Base-by-base conservation (phyloP, 2,888 invertebrate genomes). In the Pachliopta kotzebuea region DNA sequence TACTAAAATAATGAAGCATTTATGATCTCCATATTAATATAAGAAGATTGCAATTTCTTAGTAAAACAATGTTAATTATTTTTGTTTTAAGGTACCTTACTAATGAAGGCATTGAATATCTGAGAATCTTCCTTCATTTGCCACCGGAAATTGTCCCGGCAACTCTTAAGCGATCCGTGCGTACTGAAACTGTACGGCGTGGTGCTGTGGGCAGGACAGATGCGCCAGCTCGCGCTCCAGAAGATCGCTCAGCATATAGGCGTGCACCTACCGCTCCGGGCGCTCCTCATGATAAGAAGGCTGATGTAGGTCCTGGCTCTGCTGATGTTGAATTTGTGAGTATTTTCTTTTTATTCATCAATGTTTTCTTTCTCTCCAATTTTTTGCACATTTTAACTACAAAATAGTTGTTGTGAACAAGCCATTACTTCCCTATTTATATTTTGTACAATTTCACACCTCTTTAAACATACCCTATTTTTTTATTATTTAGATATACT, bases 81-180 rank as follows among this genome's bases (percentile, higher is more conserved):
- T 14, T 37, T 37, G 37, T 37, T 37, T 11, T n/a, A 72, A 94
- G 94, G 94, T 98, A 98, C 90, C 93, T 99, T 74, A 99, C 98
- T 71, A 99, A 99, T 85, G 98, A 99, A 80, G 99, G 99, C 74
- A 99, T 99, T 84, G 97, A 98, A 85, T 99, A 98, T 88, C 93
- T 99, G 72, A 94, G 99, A 72, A 96, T 96, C 80, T 99, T 96
- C 91, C 94, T 99, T 71, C 98, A 99, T 83, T 93, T 99, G 80
- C 99, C 99, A 11, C 96, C 98, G 70, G 99, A 99, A 94, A 99
- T 99, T 89, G 99, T 99, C 45, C 99, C 99, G 50, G 96, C 98
- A 2, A 99, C 99, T 0, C 93, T 99, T 72, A 99, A 98, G 92
- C 95, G 98, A 70, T 98, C 97, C 74, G 94, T 95, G 14, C 94